These are phyloP conservation scores for Myxocyprinus asiaticus DNA, from an alignment of 2,113 vertebrate genomes.

Conservation along the genomic window DNA sequence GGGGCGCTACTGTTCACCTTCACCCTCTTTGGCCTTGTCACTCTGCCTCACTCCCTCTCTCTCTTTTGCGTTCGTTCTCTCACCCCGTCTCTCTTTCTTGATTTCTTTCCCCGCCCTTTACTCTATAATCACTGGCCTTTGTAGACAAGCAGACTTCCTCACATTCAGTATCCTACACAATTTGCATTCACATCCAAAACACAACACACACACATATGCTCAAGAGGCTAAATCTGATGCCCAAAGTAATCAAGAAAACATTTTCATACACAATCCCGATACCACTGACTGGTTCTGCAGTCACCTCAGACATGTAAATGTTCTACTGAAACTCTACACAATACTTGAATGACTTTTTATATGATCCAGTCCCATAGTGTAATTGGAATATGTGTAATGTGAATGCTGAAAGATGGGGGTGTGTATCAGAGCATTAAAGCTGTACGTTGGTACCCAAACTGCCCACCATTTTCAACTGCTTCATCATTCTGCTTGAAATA, in stretches of 20 bases:
- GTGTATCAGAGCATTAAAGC: constrained; percentile 45
- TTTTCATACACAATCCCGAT: constrained; percentile 38
- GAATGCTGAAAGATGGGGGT: constrained; percentile 28
- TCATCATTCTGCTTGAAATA: not conserved
- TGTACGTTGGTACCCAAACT: constrained; percentile 39
- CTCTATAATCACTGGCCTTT: constrained; percentile 58
- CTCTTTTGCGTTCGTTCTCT: constrained; percentile 56
- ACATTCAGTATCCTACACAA: constrained; percentile 47
- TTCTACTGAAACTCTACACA: constrained; percentile 38
- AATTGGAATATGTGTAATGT: constrained; percentile 41
- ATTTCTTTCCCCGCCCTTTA: constrained; percentile 56
- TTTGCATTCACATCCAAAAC: constrained; percentile 19
- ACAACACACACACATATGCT: constrained; percentile 41
- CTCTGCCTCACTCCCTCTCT: constrained; percentile 67
- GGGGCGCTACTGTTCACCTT: constrained; percentile 77
- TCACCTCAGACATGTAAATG: not conserved
- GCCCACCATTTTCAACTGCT: constrained; percentile 15
- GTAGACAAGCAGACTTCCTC: constrained; percentile 54
- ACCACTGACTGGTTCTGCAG: constrained; percentile 14
- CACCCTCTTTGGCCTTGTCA: constrained; percentile 63
- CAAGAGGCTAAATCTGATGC: constrained; percentile 48
- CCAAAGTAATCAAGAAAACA: not conserved
- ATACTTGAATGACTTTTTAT: constrained; percentile 55
- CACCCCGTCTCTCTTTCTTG: constrained; percentile 58
- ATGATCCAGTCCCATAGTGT: constrained; percentile 24